Conservation (phyloP, 2,113 vertebrate species). For the Sinosuthora webbiana region DNA sequence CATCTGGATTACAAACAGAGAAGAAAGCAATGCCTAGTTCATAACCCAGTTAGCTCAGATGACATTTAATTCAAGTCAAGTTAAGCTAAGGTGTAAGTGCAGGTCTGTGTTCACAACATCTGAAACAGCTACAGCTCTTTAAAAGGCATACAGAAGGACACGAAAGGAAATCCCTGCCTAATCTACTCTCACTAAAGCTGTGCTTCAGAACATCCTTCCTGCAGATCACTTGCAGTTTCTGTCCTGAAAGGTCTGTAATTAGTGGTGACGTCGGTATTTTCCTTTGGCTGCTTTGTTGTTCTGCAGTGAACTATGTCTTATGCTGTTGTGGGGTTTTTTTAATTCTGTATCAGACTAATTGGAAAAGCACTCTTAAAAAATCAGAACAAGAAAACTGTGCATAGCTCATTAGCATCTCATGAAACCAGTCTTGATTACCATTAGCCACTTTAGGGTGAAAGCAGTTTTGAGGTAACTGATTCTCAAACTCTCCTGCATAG, state of each 20-base stretch:
- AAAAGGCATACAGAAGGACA: neutral
- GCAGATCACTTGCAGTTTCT: neutral
- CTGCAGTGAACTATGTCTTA: neutral
- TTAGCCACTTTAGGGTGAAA: neutral
- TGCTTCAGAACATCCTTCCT: neutral
- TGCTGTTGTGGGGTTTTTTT: rapidly evolving
- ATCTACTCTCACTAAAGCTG: neutral
- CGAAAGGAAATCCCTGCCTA: neutral
- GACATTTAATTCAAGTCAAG: neutral
- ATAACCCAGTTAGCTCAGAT: neutral
- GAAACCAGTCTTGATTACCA: neutral
- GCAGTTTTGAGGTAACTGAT: neutral
- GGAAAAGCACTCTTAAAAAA: neutral
- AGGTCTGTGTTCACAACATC: neutral
- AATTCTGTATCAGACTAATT: neutral
- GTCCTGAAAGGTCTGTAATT: neutral
- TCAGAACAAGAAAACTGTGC: neutral
- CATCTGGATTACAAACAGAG: neutral
- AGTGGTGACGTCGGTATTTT: rapidly evolving
- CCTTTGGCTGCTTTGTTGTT: neutral
- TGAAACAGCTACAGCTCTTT: neutral
- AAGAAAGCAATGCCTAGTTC: neutral
- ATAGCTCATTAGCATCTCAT: neutral
- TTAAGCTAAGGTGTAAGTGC: neutral
- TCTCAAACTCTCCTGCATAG: neutral